Evolutionary conservation across 2,113 vertebrate species (phyloP).

Genomic region (Rynchops niger): DNA sequence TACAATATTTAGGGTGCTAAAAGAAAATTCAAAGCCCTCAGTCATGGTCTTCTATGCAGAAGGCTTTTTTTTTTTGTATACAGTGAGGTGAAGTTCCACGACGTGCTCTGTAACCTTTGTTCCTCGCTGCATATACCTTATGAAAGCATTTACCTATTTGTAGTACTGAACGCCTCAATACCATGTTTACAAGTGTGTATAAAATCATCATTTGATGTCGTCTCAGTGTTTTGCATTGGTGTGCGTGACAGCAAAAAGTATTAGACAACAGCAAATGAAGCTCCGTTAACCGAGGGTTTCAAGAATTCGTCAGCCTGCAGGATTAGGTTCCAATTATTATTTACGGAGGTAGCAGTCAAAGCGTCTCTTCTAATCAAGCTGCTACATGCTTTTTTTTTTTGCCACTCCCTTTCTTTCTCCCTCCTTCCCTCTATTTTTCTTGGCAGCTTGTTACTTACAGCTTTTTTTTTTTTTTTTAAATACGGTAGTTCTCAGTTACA

Average conservation of each 20-base stretch:
- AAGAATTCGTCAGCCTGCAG: background rate
- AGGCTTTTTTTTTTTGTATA: background rate
- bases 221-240: background rate
- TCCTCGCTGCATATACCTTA: background rate
- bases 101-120: background rate
- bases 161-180: background rate
- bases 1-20: background rate
- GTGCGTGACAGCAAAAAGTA: background rate
- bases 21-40: background rate
- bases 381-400: background rate
- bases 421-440: background rate
- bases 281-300: background rate
- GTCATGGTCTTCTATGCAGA: background rate
- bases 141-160: background rate
- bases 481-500: background rate
- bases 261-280: background rate
- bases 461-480: background rate
- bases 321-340: background rate
- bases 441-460: background rate
- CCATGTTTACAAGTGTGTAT: background rate
- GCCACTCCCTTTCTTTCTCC: background rate
- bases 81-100: background rate
- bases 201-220: background rate
- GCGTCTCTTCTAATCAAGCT: background rate
- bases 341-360: background rate